Evolutionary conservation across 2,113 vertebrate species (phyloP), one percentile per base, ranked within the genome.

Genomic region (Mirza zaza): DNA sequence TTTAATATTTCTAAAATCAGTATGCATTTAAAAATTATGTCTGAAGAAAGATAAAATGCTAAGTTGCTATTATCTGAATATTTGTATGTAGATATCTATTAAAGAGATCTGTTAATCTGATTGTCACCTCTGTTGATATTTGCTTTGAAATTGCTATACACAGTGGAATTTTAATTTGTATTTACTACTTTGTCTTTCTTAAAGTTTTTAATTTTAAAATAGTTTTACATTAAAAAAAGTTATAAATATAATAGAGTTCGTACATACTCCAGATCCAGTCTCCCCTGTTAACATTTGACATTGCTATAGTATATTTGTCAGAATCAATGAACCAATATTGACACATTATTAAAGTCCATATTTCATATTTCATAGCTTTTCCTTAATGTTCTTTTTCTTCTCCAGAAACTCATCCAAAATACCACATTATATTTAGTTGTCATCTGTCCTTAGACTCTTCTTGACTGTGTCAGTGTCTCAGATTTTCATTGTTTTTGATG

Each of bases 1-100:
- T 82, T 81, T 77, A 87, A 59, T 63, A 91, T 95, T 90, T 97
- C n/a, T 93, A 29, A 82, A 82, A 82, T 96, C 32, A 93, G 65
- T 68, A 52, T 86, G 23, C 20, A 92, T 81, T 65, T 83, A 23
- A 70, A 95, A 63, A 52, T 79, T 82, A 61, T 77, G 59, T 84
- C 68, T 59, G 39, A 93, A 90, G 73, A 95, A 34, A 75, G 55
- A 45, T 21, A 59, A 95, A 92, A 91, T 88, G 29, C 36, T 90
- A 34, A 70, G 18, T 80, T 81, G 48, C 59, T 80, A 63, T 52
- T 71, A 63, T 55, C n/a, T 83, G 25, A 77, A 57, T 94, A 71
- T 83, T 92, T 83, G n/a, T 88, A 95, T 88, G 68, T 91, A 87
- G 55, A 48, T 21, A 48, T 48, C 32, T 79, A 48, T 77, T 91